These are phyloP conservation scores for Callospermophilus lateralis DNA, from an alignment of 2,113 vertebrate species.

Conservation along the genomic window DNA sequence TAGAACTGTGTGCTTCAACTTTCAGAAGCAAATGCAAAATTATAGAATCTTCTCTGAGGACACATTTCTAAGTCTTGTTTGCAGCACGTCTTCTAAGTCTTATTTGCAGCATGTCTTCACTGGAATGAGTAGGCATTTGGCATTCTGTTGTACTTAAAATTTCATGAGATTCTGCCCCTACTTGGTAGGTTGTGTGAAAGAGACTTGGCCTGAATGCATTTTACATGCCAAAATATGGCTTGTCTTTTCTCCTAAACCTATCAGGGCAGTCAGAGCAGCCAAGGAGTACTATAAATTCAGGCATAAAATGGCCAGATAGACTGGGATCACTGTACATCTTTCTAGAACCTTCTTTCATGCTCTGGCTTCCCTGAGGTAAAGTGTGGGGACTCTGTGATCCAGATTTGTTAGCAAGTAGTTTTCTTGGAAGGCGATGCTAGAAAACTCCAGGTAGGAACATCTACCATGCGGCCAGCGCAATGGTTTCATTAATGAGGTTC, in stretches of 20 bases:
- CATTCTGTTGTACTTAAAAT: no score
- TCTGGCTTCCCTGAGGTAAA: not conserved
- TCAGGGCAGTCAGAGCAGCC: not conserved
- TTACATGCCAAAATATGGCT: conserved; percentile 43
- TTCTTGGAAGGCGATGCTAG: not conserved
- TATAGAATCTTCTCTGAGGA: conserved; percentile 33
- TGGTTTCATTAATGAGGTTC: no score
- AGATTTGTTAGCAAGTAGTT: not conserved
- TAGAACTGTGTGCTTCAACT: no score
- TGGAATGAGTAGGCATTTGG: no score
- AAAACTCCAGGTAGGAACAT: accelerated
- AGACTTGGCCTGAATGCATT: conserved; percentile 45
- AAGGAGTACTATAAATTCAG: not conserved
- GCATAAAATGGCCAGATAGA: not conserved
- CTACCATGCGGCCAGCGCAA: no score
- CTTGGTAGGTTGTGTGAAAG: conserved; percentile 76
- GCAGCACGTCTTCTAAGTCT: no score
- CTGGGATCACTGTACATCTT: not conserved
- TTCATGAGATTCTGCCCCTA: conserved; percentile 34
- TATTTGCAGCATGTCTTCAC: no score
- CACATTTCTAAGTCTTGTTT: conserved; percentile 63
- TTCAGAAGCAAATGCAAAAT: no score
- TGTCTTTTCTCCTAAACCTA: conserved; percentile 59
- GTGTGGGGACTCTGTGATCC: not conserved
- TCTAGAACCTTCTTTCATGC: not conserved